phyloP scores from a whole-genome alignment of 2,888 invertebrate species.

The Lasioglossum morio region DNA sequence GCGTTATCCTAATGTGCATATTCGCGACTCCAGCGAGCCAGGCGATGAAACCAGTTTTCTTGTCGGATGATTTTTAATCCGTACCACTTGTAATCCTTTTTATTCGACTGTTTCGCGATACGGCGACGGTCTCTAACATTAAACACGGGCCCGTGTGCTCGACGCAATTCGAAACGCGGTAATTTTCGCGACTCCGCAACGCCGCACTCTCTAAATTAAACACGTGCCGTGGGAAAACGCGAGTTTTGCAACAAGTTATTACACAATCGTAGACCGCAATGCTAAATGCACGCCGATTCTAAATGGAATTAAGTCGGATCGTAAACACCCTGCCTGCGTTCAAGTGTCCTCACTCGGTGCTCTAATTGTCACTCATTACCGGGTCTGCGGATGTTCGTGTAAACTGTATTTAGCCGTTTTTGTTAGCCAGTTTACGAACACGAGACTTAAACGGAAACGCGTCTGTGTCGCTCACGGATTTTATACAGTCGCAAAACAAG shows the following conservation, averaged over 20 bases:
- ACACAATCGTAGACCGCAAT: conserved; percentile 54
- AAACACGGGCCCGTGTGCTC: background rate
- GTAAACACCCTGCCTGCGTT: conserved; percentile 37
- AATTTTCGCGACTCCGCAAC: conserved; percentile 24
- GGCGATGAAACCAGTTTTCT: background rate
- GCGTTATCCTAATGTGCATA: background rate
- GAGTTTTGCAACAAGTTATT: conserved; percentile 60
- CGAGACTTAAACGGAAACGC: background rate
- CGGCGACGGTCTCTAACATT: background rate
- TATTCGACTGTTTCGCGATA: conserved; percentile 1
- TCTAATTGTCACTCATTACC: conserved; percentile 30
- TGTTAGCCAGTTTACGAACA: background rate
- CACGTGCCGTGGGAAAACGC: conserved; percentile 66
- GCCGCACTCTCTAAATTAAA: conserved; percentile 57
- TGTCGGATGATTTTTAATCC: conserved; percentile 13
- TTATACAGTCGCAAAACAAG: background rate
- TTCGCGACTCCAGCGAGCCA: background rate
- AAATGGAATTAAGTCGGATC: conserved; percentile 56
- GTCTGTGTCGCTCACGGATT: background rate
- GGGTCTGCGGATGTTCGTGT: background rate
- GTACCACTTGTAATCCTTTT: background rate
- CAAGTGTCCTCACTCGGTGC: conserved; percentile 11
- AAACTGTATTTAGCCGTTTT: background rate
- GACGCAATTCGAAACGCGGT: conserved; percentile 19
- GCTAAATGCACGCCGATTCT: conserved; percentile 52